Conservation (phyloP, 2,888 invertebrate species). For the Ectemnius lituratus region DNA sequence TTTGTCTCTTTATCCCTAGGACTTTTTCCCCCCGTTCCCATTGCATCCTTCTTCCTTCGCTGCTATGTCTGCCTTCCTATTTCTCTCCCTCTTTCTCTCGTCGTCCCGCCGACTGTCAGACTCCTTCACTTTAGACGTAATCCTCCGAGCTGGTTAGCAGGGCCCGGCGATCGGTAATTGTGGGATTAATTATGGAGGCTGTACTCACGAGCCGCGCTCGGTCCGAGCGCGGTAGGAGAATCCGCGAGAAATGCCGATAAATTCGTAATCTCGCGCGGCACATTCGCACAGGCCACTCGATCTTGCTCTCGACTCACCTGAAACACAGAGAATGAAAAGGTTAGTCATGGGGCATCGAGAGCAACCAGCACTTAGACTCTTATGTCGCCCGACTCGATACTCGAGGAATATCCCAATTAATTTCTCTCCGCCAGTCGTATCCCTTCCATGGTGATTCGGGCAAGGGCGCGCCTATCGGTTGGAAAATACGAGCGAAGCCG, state of each 20-base stretch:
- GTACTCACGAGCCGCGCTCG: slow-evolving; percentile 34
- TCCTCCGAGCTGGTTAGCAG: slow-evolving; percentile 55
- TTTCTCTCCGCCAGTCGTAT: no score
- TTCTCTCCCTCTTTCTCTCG: slow-evolving; percentile 16
- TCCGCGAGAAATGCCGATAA: slow-evolving; percentile 47
- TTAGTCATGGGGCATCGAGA: slow-evolving; percentile 38
- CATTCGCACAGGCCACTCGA: slow-evolving; percentile 32
- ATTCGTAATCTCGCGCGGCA: slow-evolving; percentile 61
- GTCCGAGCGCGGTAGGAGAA: slow-evolving; percentile 13
- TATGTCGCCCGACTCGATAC: not conserved
- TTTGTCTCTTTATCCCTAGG: slow-evolving; percentile 30
- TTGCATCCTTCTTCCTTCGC: not conserved
- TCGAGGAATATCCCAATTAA: not conserved
- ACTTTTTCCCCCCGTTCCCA: slow-evolving; percentile 31
- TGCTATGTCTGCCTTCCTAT: slow-evolving; percentile 14
- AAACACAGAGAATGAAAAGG: slow-evolving; percentile 56
- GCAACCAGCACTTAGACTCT: not conserved
- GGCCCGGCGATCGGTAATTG: slow-evolving; percentile 65
- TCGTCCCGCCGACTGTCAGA: slow-evolving; percentile 38
- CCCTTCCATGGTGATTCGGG: no score
- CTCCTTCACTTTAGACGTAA: slow-evolving; percentile 56
- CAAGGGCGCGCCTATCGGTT: slow-evolving; percentile 53
- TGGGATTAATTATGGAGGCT: slow-evolving; percentile 70
- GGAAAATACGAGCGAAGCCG: not conserved
- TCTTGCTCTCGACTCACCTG: slow-evolving; percentile 65